phyloP scores from a whole-genome alignment of 2,797 vertebrate species.

The Thamnophis elegans region DNA sequence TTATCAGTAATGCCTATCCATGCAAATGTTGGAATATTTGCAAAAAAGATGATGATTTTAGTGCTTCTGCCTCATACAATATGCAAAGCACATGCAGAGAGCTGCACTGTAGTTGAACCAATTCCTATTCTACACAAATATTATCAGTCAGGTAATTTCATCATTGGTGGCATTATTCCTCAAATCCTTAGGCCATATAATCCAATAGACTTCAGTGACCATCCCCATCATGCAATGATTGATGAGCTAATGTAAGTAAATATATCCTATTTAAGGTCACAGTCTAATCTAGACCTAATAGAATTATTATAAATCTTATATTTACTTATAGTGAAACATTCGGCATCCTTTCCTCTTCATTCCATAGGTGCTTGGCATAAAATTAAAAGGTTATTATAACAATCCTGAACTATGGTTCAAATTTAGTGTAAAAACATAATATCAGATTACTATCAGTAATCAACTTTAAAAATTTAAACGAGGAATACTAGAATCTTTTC shows the following conservation, averaged over 20 bases:
- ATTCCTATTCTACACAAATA: constrained; percentile 4
- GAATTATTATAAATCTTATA: background rate
- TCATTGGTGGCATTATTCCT: constrained; percentile 1
- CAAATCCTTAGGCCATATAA: background rate
- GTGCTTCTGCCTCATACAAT: background rate
- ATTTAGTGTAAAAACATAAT: background rate
- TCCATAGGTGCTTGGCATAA: background rate
- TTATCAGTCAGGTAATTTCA: background rate
- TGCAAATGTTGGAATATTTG: background rate
- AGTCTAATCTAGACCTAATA: background rate
- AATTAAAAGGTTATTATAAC: background rate
- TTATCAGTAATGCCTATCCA: background rate
- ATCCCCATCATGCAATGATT: background rate
- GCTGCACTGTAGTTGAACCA: background rate
- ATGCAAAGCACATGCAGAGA: background rate
- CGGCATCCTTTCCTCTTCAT: background rate
- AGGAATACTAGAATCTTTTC: background rate
- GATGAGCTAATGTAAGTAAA: constrained; percentile 6
- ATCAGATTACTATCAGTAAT: background rate
- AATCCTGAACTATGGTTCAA: background rate
- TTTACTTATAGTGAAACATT: background rate
- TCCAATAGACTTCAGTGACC: background rate
- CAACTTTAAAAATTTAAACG: background rate
- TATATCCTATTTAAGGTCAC: background rate
- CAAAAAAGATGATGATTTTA: background rate